phyloP scores from a whole-genome alignment of 92 coral and sea anemone genomes.

The Epizoanthus fatuus region DNA sequence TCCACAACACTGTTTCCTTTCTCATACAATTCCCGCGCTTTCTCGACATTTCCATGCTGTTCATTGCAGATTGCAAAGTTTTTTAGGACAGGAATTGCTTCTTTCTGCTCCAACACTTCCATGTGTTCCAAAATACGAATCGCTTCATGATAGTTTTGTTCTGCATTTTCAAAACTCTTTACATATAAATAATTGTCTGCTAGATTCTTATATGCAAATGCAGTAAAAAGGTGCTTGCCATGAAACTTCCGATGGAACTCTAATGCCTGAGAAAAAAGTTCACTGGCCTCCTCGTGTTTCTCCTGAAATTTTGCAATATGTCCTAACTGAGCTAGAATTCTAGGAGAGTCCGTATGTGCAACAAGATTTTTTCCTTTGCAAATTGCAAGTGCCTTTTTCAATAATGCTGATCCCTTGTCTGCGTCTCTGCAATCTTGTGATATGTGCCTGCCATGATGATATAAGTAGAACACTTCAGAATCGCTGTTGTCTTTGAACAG shows the following conservation, averaged over 20 bases:
- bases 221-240: constrained; percentile 51
- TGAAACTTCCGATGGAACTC: not conserved
- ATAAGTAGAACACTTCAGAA: constrained; percentile 39
- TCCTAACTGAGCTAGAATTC: constrained; percentile 8
- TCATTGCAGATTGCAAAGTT: constrained; percentile 58
- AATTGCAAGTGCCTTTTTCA: not conserved
- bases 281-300: constrained; percentile 27
- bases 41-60: not conserved
- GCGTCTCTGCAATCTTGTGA: constrained; percentile 22
- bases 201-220: constrained; percentile 55
- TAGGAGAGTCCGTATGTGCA: constrained; percentile 17
- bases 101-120: constrained; percentile 47
- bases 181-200: constrained; percentile 39
- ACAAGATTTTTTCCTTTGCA: not conserved
- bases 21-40: constrained; percentile 39
- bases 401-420: not conserved
- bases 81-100: constrained; percentile 46
- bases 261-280: constrained; percentile 27
- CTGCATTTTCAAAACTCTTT: not conserved
- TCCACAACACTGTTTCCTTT: constrained; percentile 38
- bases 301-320: not conserved
- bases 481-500: not conserved
- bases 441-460: constrained; percentile 43
- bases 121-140: constrained; percentile 29
- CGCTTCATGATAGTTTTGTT: constrained; percentile 36